These are phyloP conservation scores for Manis javanica DNA, from an alignment of 2,797 vertebrate genomes.

Conservation along the genomic window DNA sequence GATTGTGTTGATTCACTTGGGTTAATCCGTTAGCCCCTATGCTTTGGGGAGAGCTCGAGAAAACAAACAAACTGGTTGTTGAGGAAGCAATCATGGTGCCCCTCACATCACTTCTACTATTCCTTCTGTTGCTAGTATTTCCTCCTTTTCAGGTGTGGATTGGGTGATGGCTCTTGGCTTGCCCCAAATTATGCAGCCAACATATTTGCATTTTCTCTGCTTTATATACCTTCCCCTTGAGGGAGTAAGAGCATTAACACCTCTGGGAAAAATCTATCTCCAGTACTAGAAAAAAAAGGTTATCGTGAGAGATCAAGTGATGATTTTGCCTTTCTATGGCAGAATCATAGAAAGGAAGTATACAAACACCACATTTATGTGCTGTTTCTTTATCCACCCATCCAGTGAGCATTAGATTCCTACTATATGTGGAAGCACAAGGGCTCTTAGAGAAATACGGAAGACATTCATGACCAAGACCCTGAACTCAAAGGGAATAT, in stretches of 20 bases:
- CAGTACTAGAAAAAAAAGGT: neutral
- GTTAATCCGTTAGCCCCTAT: neutral
- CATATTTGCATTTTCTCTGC: neutral
- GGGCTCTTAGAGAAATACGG: neutral
- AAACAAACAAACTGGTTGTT: neutral
- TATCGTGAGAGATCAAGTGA: neutral
- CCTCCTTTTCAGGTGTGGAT: neutral
- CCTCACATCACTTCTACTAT: neutral
- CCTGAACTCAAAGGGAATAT: neutral
- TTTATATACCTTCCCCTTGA: neutral
- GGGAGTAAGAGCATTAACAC: neutral
- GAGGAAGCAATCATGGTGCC: fast-evolving
- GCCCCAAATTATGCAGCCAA: neutral
- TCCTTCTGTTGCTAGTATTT: neutral
- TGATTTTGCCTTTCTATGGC: neutral
- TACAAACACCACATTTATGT: neutral
- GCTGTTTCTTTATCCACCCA: neutral
- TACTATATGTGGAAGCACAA: neutral
- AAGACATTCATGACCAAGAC: neutral
- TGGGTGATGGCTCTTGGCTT: neutral
- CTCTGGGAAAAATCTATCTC: neutral
- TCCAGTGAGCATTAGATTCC: neutral
- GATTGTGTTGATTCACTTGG: neutral
- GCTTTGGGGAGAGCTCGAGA: neutral
- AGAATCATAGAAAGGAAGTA: neutral